These are phyloP conservation scores for Grallaria varia DNA, from an alignment of 2,113 vertebrate species.

Conservation along the genomic window DNA sequence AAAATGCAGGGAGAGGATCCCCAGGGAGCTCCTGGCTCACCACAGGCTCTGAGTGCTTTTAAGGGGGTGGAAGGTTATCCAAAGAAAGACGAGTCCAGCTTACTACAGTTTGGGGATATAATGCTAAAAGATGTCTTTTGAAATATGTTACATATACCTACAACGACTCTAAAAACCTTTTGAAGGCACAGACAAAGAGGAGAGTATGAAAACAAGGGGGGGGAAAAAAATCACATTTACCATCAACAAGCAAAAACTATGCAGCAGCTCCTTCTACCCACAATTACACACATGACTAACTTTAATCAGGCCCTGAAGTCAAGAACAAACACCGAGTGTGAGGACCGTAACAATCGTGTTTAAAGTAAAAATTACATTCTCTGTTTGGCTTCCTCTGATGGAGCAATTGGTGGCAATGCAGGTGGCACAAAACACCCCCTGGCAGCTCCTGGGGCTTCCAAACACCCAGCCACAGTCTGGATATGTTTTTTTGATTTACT, in stretches of 20 bases:
- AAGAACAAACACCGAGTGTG: neutral
- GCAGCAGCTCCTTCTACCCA: neutral
- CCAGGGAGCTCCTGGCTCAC: conserved; percentile 1
- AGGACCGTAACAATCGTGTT: neutral
- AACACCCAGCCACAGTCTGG: neutral
- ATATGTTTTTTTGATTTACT: neutral
- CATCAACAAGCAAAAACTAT: neutral
- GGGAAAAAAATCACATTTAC: neutral
- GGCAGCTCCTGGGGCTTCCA: neutral
- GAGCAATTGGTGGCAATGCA: neutral
- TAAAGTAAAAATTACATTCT: neutral
- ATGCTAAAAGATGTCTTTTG: neutral
- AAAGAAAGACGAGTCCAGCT: neutral
- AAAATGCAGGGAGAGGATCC: conserved; percentile 10
- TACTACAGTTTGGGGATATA: neutral
- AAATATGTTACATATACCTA: neutral
- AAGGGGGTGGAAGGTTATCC: conserved; percentile 14
- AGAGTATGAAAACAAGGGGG: neutral
- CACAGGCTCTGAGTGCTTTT: conserved; percentile 19
- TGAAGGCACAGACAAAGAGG: neutral
- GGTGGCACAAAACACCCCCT: neutral
- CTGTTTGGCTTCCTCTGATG: neutral
- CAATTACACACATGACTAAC: neutral
- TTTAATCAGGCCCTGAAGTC: neutral
- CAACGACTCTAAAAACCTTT: neutral